Conservation (phyloP, 2,113 vertebrate genomes). For the Cnemophilus loriae region DNA sequence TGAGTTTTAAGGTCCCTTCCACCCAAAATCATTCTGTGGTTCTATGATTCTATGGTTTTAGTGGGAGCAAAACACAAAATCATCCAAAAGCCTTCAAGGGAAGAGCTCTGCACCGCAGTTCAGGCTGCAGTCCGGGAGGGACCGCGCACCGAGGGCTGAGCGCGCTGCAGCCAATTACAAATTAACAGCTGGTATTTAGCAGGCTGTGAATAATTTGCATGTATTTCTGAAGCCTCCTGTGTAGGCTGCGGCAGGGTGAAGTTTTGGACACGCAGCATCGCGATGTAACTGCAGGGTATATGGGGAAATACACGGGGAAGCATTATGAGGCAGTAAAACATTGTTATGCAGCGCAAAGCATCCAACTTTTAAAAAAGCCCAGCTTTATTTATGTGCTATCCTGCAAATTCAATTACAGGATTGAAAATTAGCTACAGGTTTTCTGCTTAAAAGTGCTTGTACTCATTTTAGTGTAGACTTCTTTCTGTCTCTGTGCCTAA, state of each 20-base stretch:
- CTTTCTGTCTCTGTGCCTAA: conserved; percentile 21
- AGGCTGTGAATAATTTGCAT: background rate
- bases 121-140: background rate
- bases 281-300: background rate
- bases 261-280: background rate
- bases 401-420: conserved; percentile 48
- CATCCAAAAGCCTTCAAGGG: background rate
- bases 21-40: background rate
- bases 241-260: background rate
- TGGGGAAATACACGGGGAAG: background rate
- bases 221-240: background rate
- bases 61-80: background rate
- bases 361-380: background rate
- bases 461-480: conserved; percentile 36
- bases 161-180: background rate
- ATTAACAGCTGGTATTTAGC: background rate
- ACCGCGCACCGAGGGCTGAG: background rate
- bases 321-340: background rate
- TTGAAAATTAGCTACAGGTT: conserved; percentile 62
- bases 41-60: background rate
- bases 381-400: conserved; percentile 36
- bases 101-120: background rate
- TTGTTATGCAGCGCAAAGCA: background rate
- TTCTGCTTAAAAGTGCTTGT: conserved; percentile 43
- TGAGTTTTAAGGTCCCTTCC: background rate